Evolutionary conservation across 2,888 invertebrate genomes (phyloP).

Genomic region (Polydrusus cervinus): DNA sequence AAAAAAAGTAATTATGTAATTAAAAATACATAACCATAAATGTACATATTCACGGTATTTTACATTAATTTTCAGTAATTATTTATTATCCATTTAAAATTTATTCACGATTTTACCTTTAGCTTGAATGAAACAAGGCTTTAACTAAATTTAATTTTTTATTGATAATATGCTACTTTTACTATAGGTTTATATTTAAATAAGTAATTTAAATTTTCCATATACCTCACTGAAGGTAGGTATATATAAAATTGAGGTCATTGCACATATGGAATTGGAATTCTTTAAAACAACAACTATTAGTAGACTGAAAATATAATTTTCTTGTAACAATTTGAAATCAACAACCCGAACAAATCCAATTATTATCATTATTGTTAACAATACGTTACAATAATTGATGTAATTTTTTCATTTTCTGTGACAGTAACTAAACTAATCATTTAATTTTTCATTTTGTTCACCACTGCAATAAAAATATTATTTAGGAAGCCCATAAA

Average conservation of each 20-base stretch:
- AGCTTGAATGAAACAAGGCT: background rate
- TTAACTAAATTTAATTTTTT: too few species aligned
- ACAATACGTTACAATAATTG: too few species aligned
- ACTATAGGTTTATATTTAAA: background rate
- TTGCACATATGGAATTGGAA: conserved; percentile 6
- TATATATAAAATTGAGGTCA: background rate
- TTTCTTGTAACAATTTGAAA: background rate
- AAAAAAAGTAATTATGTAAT: conserved; percentile 14
- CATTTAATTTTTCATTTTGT: too few species aligned
- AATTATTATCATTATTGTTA: too few species aligned
- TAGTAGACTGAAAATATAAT: background rate
- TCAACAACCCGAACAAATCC: too few species aligned
- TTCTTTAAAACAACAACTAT: background rate
- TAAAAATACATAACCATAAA: conserved; percentile 28
- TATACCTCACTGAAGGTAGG: background rate
- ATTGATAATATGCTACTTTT: too few species aligned
- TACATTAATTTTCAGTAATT: background rate
- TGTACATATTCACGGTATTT: background rate
- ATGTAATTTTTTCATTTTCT: too few species aligned
- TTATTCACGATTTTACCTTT: conserved; percentile 1
- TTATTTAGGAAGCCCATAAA: too few species aligned
- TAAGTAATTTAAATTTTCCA: background rate
- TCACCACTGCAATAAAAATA: too few species aligned
- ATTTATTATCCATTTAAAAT: background rate
- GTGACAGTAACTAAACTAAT: too few species aligned